Percentiles rank a stretch among this genome's conserved stretches.
These are phyloP conservation scores for Semnopithecus entellus DNA, from an alignment of 2,113 vertebrate species.

Conservation along the genomic window DNA sequence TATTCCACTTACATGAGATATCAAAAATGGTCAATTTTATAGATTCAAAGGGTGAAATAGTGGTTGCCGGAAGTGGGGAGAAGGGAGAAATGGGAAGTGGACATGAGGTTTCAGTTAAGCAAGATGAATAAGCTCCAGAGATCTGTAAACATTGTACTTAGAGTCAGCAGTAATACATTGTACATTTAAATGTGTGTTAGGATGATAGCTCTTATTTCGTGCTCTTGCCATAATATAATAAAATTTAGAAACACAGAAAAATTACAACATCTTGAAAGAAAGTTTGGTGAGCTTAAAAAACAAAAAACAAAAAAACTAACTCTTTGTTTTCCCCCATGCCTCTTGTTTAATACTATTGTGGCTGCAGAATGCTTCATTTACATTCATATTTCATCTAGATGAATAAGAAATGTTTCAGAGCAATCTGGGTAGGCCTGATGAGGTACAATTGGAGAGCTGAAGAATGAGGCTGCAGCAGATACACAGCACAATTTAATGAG, in stretches of 20 bases:
- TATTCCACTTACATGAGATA: background rate
- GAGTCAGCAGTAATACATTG: background rate
- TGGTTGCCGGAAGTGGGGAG: too few species aligned
- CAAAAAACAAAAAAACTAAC: background rate
- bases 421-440: slow-evolving; percentile 17
- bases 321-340: background rate
- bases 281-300: background rate
- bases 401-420: slow-evolving; percentile 60
- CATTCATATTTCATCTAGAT: slow-evolving; percentile 46
- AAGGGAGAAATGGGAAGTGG: background rate
- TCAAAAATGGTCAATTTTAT: background rate
- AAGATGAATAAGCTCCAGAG: background rate
- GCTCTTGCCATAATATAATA: background rate
- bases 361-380: slow-evolving; percentile 68
- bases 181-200: background rate
- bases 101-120: background rate
- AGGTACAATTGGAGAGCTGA: background rate
- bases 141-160: background rate
- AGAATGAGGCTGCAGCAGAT: slow-evolving; percentile 56
- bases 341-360: slow-evolving; percentile 46
- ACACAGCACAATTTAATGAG: slow-evolving; percentile 60
- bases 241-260: background rate
- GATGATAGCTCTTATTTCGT: background rate
- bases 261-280: background rate
- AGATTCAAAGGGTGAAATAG: background rate